These are phyloP conservation scores for Stenurella melanura DNA, from an alignment of 2,888 invertebrate genomes.

Conservation along the genomic window DNA sequence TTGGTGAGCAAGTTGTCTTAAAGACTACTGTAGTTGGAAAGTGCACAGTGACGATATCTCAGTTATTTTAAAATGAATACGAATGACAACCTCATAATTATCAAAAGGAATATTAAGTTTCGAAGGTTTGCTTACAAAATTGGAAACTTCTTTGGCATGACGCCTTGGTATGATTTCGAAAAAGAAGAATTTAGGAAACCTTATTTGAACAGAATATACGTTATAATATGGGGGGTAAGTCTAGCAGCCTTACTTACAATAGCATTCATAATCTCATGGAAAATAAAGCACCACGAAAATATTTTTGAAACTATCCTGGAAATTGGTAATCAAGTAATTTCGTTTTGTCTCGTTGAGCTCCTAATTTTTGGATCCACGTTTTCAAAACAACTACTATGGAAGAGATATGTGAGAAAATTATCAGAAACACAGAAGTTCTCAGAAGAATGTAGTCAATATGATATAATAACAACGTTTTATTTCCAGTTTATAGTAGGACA, in stretches of 20 bases:
- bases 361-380: constrained; percentile 16
- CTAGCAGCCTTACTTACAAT: not conserved
- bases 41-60: not conserved
- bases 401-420: constrained; percentile 12
- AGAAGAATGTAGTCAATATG: not conserved
- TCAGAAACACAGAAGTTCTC: not conserved
- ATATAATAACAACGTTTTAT: not conserved
- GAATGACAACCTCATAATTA: not conserved
- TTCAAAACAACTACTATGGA: constrained; percentile 21
- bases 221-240: not conserved
- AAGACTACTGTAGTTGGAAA: not conserved
- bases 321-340: not conserved
- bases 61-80: too few relatives aligned
- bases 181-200: constrained; percentile 19
- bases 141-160: constrained; percentile 26
- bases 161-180: constrained; percentile 43
- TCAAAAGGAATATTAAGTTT: constrained; percentile 7
- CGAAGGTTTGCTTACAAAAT: constrained; percentile 31
- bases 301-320: constrained; percentile 25
- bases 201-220: constrained; percentile 35
- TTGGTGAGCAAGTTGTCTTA: not conserved
- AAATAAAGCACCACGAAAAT: not conserved
- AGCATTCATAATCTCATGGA: not conserved
- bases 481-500: constrained; percentile 33
- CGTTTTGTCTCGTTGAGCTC: constrained; percentile 10